Percentiles rank a stretch among this genome's conserved stretches.
Conservation (phyloP, 1,140 invertebrate genomes). For the Caenorhabditis latens region DNA sequence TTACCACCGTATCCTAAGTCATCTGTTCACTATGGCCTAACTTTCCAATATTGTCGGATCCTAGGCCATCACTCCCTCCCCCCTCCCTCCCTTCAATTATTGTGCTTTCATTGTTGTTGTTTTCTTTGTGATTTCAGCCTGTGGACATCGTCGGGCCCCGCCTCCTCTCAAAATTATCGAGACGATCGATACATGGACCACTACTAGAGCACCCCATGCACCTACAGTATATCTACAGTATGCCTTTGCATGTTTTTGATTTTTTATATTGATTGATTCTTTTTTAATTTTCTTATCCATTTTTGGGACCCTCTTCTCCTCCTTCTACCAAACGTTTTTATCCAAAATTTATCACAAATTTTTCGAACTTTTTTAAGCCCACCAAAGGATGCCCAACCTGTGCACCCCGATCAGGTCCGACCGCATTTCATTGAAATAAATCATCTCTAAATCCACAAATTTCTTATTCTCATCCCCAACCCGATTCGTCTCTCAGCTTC, state of each 20-base stretch:
- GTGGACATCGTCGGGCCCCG: not conserved
- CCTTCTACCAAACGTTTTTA: not conserved
- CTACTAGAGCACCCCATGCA: not conserved
- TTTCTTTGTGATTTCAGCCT: constrained; percentile 37
- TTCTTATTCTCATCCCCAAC: not conserved
- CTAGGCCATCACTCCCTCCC: not conserved
- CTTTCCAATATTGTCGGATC: too few species aligned
- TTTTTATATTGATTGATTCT: not conserved
- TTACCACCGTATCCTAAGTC: too few species aligned
- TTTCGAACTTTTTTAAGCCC: not conserved
- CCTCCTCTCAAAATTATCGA: not conserved
- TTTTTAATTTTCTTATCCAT: not conserved
- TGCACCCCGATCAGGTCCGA: constrained; percentile 3
- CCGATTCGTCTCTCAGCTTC: not conserved
- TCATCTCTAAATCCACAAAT: constrained; percentile 4
- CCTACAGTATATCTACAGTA: constrained; percentile 15
- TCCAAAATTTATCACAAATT: not conserved
- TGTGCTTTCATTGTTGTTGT: not conserved
- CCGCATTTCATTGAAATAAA: constrained; percentile 43
- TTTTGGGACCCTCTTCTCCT: not conserved
- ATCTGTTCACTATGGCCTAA: too few species aligned
- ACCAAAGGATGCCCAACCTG: not conserved
- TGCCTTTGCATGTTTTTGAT: not conserved
- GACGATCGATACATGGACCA: constrained; percentile 48
- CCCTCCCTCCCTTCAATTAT: too few species aligned